Base-by-base conservation (phyloP, 2,888 invertebrate genomes). In the Megalurothrips usitatus region DNA sequence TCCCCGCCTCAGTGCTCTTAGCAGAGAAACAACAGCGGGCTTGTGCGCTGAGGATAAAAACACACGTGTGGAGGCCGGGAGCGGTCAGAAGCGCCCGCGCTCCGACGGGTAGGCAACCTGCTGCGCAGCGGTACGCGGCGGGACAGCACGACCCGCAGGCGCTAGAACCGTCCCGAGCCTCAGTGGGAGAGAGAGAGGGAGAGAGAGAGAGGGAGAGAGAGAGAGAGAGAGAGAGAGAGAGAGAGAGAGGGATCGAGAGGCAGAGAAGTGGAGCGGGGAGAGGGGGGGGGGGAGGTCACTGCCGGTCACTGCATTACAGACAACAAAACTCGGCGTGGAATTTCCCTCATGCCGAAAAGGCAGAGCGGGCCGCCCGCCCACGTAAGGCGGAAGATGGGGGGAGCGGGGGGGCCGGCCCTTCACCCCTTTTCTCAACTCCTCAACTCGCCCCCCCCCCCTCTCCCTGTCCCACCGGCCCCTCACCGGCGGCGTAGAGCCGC, bases 321-420 rank as follows among this genome's bases (percentile, higher is more conserved):
- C 58, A 17, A 11, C 68, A 43, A 75, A 75, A 75, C 68, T 75
- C 68, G 8, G 0, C 34, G 11, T 26, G 68, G 68, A 75, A 75
- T 75, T 75, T 75, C 68, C 68, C 68, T 75, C n/a, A n/a, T 12
- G 68, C 26, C 68, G 68, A 75, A 75, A 75, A 43, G 68, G 23
- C 68, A 23, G 6, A 43, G 34, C 3, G 34, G 34, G 34, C 34
- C 34, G 34, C 23, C 68, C n/a, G 6, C 3, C 2, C 34, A 43
- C 34, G 34, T 43, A 6, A 43, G 2, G 34, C 34, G 2, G 34
- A 43, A 2, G 34, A 6, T 43, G 34, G 34, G 34, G 34, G 34
- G 34, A 43, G 34, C 3, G 34, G 34, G 34, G 6, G 34, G 34
- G 34, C 34, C 34, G 6, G 2, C 3, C 34, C 34, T 43, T 43